Base-by-base conservation (phyloP, 2,888 invertebrate genomes). In the Tiliacea aurago region DNA sequence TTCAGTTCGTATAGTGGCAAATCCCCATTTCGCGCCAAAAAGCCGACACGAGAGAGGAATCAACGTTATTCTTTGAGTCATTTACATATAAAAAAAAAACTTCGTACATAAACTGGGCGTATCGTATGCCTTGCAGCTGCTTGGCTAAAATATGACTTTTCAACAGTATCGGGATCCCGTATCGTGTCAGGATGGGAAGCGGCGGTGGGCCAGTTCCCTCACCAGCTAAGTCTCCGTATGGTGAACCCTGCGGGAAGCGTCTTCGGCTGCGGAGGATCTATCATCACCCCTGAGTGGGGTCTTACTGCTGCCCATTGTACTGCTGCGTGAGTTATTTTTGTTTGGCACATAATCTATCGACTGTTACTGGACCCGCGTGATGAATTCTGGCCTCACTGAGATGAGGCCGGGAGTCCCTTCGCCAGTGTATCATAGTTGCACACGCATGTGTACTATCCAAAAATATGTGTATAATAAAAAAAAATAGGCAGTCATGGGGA, bases 101-200 rank as follows among this genome's bases (percentile, higher is more conserved):
- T 20, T 33, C 33, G 6, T 20, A 58, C 20, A 20, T 37, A 13
- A 65, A 37, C 13, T 18, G 4, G 10, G 15, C 1, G 63, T 33
- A 33, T 10, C 9, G 20, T 47, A 20, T 1, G 28, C 20, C 28
- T 56, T 56, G 56, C 11, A 33, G 28, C 56, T 56, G 61, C 43
- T 18, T 43, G 3, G 18, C 6, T 61, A 23, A 62, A 28, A 47
- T 45, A 20, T 63, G 20, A 20, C 20, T 20, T 63, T 63, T 7
- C 28, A 28, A 45, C 62, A 47, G 45, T 28, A 13, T 47, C 62
- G 4, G 62, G 62, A 47, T 28, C 45, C 0, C 76, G 95, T 15
- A 91, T 95, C 45, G 74, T 74, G 15, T 93, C 94, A 49, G 95
- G 95, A 86, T 95, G 94, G 94, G 94, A 94, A 62, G 94, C 95